These are phyloP conservation scores for Girardinichthys multiradiatus DNA, from an alignment of 2,113 vertebrate species.

Conservation along the genomic window DNA sequence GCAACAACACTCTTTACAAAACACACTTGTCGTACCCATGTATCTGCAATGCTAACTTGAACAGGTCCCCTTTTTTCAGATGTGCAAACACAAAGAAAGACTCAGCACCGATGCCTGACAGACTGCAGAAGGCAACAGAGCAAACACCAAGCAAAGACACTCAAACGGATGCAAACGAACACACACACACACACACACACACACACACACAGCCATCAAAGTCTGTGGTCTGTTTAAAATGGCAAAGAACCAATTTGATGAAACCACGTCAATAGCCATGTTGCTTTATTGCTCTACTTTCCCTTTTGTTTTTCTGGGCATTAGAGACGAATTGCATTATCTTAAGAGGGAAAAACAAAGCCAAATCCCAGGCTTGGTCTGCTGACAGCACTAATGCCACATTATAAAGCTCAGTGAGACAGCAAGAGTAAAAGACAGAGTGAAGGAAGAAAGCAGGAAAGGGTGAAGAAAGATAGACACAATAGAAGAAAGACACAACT, in stretches of 20 bases:
- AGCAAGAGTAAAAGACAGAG: slow-evolving; percentile 29
- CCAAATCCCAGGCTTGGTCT: slow-evolving; percentile 67
- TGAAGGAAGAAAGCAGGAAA: slow-evolving; percentile 6
- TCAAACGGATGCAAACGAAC: slow-evolving; percentile 19
- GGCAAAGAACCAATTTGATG: slow-evolving; percentile 59
- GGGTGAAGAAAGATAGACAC: background rate
- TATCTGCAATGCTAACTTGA: slow-evolving; percentile 23
- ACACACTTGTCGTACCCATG: slow-evolving; percentile 31
- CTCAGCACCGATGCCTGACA: slow-evolving; percentile 12
- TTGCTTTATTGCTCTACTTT: slow-evolving; percentile 62
- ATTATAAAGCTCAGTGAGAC: slow-evolving; percentile 55
- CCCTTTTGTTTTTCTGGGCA: slow-evolving; percentile 61
- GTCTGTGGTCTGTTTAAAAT: slow-evolving; percentile 63
- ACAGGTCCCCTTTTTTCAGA: background rate
- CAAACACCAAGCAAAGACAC: slow-evolving; percentile 20
- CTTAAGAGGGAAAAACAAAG: slow-evolving; percentile 64
- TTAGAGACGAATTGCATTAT: slow-evolving; percentile 64
- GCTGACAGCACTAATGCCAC: slow-evolving; percentile 69
- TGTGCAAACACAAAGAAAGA: slow-evolving; percentile 9
- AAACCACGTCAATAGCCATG: slow-evolving; percentile 56
- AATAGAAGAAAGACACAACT: slow-evolving; percentile 29
- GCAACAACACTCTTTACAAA: slow-evolving; percentile 37
- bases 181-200: slow-evolving; percentile 16
- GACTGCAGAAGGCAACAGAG: slow-evolving; percentile 16
- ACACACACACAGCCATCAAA: slow-evolving; percentile 28